These are phyloP conservation scores for Ylistrum balloti DNA, from an alignment of 1,140 invertebrate species.

Conservation along the genomic window DNA sequence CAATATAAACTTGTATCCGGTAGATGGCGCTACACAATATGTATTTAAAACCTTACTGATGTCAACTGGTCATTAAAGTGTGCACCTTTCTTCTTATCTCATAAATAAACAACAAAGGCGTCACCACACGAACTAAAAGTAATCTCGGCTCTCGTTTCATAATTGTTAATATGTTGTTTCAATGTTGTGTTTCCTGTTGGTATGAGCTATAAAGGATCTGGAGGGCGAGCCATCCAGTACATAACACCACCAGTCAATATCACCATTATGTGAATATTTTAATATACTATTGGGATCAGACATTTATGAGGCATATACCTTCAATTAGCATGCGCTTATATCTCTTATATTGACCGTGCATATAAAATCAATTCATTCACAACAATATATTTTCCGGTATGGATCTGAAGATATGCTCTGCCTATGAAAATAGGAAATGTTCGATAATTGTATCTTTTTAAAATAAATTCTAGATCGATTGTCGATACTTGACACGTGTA, in stretches of 20 bases:
- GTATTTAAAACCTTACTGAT: slow-evolving; percentile 34
- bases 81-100: slow-evolving; percentile 38
- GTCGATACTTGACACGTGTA: background rate
- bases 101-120: slow-evolving; percentile 35
- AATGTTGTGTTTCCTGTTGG: background rate
- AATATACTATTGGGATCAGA: background rate
- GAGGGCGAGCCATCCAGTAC: slow-evolving; percentile 1
- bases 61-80: background rate
- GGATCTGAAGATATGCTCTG: background rate
- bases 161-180: slow-evolving; percentile 30
- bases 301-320: slow-evolving; percentile 18
- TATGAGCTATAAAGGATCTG: background rate
- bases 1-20: background rate
- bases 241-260: background rate
- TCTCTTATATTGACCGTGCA: background rate
- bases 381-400: slow-evolving; percentile 34
- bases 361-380: background rate
- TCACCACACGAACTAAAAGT: slow-evolving; percentile 31
- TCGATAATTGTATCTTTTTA: slow-evolving; percentile 32
- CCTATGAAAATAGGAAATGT: slow-evolving; percentile 28
- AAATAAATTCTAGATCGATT: background rate
- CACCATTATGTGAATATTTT: slow-evolving; percentile 23
- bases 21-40: slow-evolving; percentile 33
- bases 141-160: slow-evolving; percentile 19
- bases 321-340: slow-evolving; percentile 17